These are phyloP conservation scores for Xestoiulus laeticollis DNA, from an alignment of 2,888 invertebrate species.

Conservation along the genomic window DNA sequence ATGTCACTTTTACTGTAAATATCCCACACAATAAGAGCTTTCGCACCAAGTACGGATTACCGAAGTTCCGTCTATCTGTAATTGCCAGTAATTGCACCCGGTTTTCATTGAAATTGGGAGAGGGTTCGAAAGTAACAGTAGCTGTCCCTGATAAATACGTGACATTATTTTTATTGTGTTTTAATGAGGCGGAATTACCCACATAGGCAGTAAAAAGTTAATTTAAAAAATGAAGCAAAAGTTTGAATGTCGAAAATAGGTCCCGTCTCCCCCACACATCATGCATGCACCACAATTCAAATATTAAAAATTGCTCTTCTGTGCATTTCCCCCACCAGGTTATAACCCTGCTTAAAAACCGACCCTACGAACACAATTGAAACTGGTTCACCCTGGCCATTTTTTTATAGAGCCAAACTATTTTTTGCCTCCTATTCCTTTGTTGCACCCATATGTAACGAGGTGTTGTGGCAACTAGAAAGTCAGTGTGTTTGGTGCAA, in stretches of 20 bases:
- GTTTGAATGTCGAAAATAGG: background rate
- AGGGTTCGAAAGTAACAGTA: background rate
- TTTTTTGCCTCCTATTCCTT: slow-evolving; percentile 11
- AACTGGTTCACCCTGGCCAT: slow-evolving; percentile 23
- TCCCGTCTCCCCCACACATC: background rate
- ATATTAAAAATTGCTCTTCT: slow-evolving; percentile 12
- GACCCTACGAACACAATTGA: slow-evolving; percentile 13
- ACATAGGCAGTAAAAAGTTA: background rate
- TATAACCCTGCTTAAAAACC: slow-evolving; percentile 20
- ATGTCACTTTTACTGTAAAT: no score
- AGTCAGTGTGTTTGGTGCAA: background rate
- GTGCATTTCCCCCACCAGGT: slow-evolving; percentile 9
- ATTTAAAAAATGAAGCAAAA: background rate
- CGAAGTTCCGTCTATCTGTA: background rate
- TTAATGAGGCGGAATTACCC: slow-evolving; percentile 7
- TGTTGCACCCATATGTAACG: slow-evolving; percentile 7
- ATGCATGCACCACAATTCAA: slow-evolving; percentile 1
- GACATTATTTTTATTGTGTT: slow-evolving; percentile 7
- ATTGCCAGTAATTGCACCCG: background rate
- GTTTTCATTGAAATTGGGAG: background rate
- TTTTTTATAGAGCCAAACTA: background rate
- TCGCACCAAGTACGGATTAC: background rate
- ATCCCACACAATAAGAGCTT: no score
- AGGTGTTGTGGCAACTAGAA: slow-evolving; percentile 15
- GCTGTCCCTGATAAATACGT: background rate